A percentile compares a stretch with the other conserved stretches of the same genome.
These are phyloP conservation scores for Cyanoliseus patagonus DNA, from an alignment of 2,113 vertebrate species.

Conservation along the genomic window DNA sequence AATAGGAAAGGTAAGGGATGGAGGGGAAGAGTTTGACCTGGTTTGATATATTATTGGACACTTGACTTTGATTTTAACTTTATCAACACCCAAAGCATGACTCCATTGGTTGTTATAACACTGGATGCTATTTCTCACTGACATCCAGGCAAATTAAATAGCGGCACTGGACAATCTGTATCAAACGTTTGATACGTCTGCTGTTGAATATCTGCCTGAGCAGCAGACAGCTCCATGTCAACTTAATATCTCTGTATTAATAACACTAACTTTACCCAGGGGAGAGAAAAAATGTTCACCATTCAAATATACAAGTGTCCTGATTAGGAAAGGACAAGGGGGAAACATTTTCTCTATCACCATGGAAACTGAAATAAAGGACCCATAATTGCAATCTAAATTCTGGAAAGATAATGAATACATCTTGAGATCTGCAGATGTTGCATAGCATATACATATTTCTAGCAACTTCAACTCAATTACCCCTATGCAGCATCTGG, in stretches of 20 bases:
- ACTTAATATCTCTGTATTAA: slow-evolving; percentile 33
- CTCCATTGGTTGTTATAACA: not conserved
- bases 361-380: slow-evolving; percentile 68
- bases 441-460: slow-evolving; percentile 44
- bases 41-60: not conserved
- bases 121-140: not conserved
- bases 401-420: slow-evolving; percentile 59
- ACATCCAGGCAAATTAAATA: not conserved
- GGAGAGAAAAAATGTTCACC: slow-evolving; percentile 26
- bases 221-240: slow-evolving; percentile 25
- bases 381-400: slow-evolving; percentile 45
- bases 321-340: slow-evolving; percentile 61
- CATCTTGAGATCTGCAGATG: slow-evolving; percentile 64
- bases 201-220: slow-evolving; percentile 22
- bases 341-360: slow-evolving; percentile 40
- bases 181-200: not conserved
- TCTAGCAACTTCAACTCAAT: slow-evolving; percentile 57
- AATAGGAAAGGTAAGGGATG: not conserved
- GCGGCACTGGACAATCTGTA: slow-evolving; percentile 31
- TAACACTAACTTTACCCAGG: slow-evolving; percentile 46
- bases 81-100: not conserved
- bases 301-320: slow-evolving; percentile 31
- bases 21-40: not conserved
- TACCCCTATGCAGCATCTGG: slow-evolving; percentile 43
- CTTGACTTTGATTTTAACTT: slow-evolving; percentile 31